These are phyloP conservation scores for Mesitornis unicolor DNA, from an alignment of 2,113 vertebrate species.

Conservation along the genomic window DNA sequence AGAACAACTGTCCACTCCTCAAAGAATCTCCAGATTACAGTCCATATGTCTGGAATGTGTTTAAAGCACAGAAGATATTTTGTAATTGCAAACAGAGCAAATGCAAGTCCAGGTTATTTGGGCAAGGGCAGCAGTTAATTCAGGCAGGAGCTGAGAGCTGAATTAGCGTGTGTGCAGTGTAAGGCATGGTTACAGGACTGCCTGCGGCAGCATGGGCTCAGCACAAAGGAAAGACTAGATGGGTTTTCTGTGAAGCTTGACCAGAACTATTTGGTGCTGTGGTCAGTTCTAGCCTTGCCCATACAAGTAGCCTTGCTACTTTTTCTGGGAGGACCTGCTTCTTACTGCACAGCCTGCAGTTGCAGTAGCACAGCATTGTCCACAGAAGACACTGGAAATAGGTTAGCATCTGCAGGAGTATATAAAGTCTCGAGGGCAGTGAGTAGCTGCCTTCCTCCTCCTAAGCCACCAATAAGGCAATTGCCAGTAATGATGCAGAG, in stretches of 20 bases:
- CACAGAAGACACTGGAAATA: not conserved
- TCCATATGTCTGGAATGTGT: not conserved
- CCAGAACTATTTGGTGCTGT: not conserved
- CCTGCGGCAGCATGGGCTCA: not conserved
- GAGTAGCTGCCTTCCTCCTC: not conserved
- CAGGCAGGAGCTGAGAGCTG: not conserved
- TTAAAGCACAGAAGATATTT: not conserved
- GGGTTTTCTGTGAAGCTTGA: not conserved
- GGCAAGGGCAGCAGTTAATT: not conserved
- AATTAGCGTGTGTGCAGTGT: not conserved
- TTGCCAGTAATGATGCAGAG: not conserved
- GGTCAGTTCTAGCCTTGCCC: not conserved
- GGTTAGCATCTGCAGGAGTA: not conserved
- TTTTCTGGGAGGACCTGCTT: not conserved
- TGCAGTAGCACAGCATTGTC: not conserved
- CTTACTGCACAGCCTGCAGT: not conserved
- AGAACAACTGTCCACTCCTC: not conserved
- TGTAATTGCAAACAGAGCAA: not conserved
- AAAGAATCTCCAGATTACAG: not conserved
- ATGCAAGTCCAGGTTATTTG: not conserved
- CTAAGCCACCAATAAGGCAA: not conserved
- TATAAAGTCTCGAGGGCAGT: not conserved
- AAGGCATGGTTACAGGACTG: fast-evolving
- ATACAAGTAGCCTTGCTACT: not conserved
- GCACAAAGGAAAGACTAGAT: not conserved